Evolutionary conservation across 2,113 vertebrate genomes (phyloP), one percentile per base, ranked within the genome.

Genomic region (Zosterops borbonicus): DNA sequence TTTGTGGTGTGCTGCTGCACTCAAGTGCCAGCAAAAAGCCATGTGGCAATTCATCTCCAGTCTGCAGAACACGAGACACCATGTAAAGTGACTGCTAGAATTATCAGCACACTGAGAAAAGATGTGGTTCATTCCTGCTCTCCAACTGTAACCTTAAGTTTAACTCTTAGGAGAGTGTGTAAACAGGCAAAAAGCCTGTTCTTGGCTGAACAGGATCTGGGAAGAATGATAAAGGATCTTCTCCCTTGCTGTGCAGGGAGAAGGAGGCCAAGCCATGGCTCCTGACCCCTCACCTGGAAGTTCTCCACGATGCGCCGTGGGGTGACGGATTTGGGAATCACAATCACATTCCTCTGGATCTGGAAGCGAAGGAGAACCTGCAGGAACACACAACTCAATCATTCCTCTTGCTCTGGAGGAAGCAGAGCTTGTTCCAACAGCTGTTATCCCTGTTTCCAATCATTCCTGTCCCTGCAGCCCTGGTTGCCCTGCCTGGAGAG

Each of bases 301-400:
- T 99, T 99, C 97, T 99, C 98, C 64, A 95, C 97, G 81, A 99
- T 99, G 75, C 99, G 98, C 29, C 96, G 88, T 0, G 98, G 98
- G 2, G 98, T 99, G 94, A 99, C 95, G 0, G 99, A 99, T 91
- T 99, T 99, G 29, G 99, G 99, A 94, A 99, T 99, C 88, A 97
- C 99, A 11, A 99, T 91, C 91, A 99, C 83, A 6, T 99, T 99
- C 87, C 99, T 99, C 95, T 99, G 99, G 55, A 99, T 89, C 6
- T 98, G 98, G 96, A 99, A 98, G n/a, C 98, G 98, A 97, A 99
- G 98, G 89, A 99, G 98, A 77, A 99, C 98, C 99, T 99, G 94
- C 25, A 87, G 12, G 14, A 24, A 58, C 9, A 37, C 41, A 74
- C 1, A 27, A 17, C 20, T 2, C 8, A n/a, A 4, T 78, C 12